Conservation (phyloP, 2,888 invertebrate species). For the Onthophagus sagittarius region DNA sequence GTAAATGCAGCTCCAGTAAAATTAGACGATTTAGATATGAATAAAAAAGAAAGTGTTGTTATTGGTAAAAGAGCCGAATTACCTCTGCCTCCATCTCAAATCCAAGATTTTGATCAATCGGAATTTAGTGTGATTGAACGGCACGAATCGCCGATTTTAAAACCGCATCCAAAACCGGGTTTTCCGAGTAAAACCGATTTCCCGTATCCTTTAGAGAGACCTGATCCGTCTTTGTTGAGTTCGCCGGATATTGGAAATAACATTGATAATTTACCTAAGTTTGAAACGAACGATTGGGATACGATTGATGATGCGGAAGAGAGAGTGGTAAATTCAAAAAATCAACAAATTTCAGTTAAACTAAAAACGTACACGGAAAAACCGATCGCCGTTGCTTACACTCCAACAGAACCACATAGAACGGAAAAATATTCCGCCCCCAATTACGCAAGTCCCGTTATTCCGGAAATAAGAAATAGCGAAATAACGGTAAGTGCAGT, state of each 20-base stretch:
- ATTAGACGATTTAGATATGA: constrained; percentile 45
- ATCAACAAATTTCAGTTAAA: constrained; percentile 43
- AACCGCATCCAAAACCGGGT: constrained; percentile 44
- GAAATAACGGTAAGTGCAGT: constrained; percentile 48
- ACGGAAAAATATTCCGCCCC: constrained; percentile 49
- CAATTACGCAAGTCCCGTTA: constrained; percentile 50
- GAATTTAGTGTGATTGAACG: constrained; percentile 34
- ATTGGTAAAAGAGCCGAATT: constrained; percentile 55
- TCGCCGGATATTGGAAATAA: constrained; percentile 43
- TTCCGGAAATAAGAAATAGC: constrained; percentile 48
- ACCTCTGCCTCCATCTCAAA: constrained; percentile 43
- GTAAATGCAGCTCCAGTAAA: constrained; percentile 54
- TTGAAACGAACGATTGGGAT: constrained; percentile 44
- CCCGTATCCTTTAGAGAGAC: constrained; percentile 62
- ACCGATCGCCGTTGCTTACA: constrained; percentile 63
- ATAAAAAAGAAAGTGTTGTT: constrained; percentile 53
- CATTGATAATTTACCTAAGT: constrained; percentile 35
- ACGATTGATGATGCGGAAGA: constrained; percentile 47
- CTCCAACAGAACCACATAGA: constrained; percentile 54
- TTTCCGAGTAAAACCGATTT: constrained; percentile 56
- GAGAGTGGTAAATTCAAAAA: constrained; percentile 44
- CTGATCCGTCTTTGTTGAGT: constrained; percentile 50
- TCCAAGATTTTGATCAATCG: constrained; percentile 35
- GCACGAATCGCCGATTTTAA: constrained; percentile 47
- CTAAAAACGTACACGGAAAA: constrained; percentile 51